Conservation (phyloP, 2,888 invertebrate species). For the Monoplex corrugatus region DNA sequence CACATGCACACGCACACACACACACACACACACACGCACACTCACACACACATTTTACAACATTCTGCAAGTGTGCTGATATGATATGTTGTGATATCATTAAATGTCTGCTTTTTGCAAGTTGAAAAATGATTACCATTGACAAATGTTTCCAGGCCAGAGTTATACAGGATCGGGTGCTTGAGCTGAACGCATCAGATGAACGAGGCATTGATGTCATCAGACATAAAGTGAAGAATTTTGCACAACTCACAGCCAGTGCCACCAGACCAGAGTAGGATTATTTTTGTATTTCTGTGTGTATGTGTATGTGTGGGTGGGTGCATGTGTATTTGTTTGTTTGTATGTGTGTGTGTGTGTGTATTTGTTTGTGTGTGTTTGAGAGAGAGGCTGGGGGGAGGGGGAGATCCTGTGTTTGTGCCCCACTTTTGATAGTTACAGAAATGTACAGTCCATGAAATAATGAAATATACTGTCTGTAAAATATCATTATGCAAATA, state of each 20-base stretch:
- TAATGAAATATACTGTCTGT: no score
- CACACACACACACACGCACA: no score
- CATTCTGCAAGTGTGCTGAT: no score
- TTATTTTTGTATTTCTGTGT: not conserved
- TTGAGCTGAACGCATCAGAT: constrained; percentile 99
- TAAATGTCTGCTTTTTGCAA: no score
- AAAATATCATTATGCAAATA: no score
- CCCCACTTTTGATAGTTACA: no score
- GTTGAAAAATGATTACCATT: not conserved
- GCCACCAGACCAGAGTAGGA: constrained; percentile 82
- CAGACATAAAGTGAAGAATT: constrained; percentile 96
- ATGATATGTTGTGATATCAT: not conserved
- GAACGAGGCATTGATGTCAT: constrained; percentile 99
- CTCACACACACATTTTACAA: no score
- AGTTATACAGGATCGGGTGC: constrained; percentile 85
- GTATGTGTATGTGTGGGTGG: not conserved
- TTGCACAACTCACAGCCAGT: constrained; percentile 94
- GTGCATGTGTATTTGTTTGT: not conserved
- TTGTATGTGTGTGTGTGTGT: not conserved
- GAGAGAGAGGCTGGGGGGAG: not conserved
- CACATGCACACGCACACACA: no score
- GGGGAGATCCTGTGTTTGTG: not conserved
- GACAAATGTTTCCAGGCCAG: constrained; percentile 70
- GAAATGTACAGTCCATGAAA: no score
- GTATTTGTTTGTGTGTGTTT: not conserved